Percentiles rank a stretch among this genome's conserved stretches.
Conservation (phyloP, 2,797 vertebrate genomes). For the Epinephelus coioides region DNA sequence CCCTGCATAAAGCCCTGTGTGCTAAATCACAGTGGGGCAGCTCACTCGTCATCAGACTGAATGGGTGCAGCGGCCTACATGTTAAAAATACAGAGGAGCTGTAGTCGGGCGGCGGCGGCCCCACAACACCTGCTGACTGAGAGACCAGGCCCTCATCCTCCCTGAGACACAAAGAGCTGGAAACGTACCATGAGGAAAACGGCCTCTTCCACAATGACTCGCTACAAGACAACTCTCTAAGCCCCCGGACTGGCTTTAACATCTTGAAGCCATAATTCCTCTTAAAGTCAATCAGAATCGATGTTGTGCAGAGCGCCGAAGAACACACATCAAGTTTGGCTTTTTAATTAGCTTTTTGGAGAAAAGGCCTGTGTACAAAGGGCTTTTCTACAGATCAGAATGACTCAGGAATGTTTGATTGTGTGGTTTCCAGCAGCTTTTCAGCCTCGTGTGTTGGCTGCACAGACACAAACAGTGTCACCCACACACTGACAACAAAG, state of each 20-base stretch:
- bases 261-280: not conserved
- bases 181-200: not conserved
- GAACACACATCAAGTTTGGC: conserved; percentile 6
- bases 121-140: conserved; percentile 68
- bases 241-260: conserved; percentile 1
- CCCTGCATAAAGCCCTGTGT: conserved; percentile 43
- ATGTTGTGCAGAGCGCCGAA: not conserved
- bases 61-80: conserved; percentile 80
- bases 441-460: conserved; percentile 6
- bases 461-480: conserved; percentile 6
- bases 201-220: not conserved
- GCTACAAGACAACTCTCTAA: not conserved
- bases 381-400: conserved; percentile 30
- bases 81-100: conserved; percentile 78
- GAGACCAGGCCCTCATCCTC: conserved; percentile 30
- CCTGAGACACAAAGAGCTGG: not conserved
- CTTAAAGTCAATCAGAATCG: conserved; percentile 14
- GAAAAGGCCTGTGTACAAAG: conserved; percentile 27
- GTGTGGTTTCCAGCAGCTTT: conserved; percentile 27
- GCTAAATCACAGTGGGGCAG: conserved; percentile 78
- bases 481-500: conserved; percentile 15
- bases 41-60: conserved; percentile 67
- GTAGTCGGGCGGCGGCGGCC: conserved; percentile 10
- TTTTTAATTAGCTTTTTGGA: conserved; percentile 45
- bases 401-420: conserved; percentile 29